A percentile compares a stretch with the other conserved stretches of the same genome.
These are phyloP conservation scores for Adelosebastes latens DNA, from an alignment of 2,797 vertebrate genomes.

Conservation along the genomic window DNA sequence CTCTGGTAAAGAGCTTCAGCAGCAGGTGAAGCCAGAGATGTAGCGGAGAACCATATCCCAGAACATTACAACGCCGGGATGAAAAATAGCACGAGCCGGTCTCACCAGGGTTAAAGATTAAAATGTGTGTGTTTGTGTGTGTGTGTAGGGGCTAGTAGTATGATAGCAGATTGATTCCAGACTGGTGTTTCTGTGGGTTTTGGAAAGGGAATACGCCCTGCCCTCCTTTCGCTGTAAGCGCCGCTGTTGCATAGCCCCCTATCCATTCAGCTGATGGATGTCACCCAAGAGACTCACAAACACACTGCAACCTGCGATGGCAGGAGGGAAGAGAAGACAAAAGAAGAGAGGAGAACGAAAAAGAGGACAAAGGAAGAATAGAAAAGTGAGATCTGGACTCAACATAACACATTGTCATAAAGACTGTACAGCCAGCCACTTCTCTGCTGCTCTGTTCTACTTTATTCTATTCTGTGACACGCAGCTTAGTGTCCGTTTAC, in stretches of 20 bases:
- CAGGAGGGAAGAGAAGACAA: slow-evolving; percentile 31
- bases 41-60: slow-evolving; percentile 65
- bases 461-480: slow-evolving; percentile 44
- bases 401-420: slow-evolving; percentile 3
- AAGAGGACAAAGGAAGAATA: slow-evolving; percentile 27
- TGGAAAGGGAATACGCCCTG: slow-evolving; percentile 66
- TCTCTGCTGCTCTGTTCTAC: slow-evolving; percentile 34
- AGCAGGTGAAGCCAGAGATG: slow-evolving; percentile 78
- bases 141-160: slow-evolving; percentile 37
- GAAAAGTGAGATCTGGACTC: slow-evolving; percentile 17
- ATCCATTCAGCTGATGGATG: slow-evolving; percentile 74
- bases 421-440: not conserved
- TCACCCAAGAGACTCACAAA: slow-evolving; percentile 61
- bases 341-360: slow-evolving; percentile 4
- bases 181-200: slow-evolving; percentile 70
- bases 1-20: slow-evolving; percentile 81
- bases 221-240: slow-evolving; percentile 51
- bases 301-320: slow-evolving; percentile 48
- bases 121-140: slow-evolving; percentile 48
- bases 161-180: slow-evolving; percentile 83
- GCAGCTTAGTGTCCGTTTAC: slow-evolving; percentile 37
- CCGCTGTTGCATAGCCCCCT: slow-evolving; percentile 32
- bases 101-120: slow-evolving; percentile 67
- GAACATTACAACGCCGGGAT: slow-evolving; percentile 59
- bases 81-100: slow-evolving; percentile 69